Evolutionary conservation across 2,797 vertebrate species (phyloP).

Genomic region (Coregonus suidteri): DNA sequence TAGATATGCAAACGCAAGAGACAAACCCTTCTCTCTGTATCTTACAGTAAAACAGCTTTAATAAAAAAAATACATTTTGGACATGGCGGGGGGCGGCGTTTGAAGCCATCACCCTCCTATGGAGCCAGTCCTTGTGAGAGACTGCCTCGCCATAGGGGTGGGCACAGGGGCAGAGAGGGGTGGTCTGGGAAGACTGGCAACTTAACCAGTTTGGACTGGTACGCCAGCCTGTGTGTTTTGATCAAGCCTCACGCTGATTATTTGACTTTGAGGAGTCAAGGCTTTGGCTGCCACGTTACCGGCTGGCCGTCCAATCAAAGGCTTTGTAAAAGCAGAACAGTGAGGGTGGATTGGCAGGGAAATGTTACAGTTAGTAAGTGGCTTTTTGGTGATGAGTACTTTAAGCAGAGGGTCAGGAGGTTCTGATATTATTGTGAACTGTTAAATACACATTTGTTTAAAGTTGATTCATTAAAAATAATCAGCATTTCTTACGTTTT

Average conservation of each 20-base stretch:
- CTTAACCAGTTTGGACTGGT: constrained; percentile 53
- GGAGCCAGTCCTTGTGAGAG: constrained; percentile 56
- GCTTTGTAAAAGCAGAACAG: constrained; percentile 29
- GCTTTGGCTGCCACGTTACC: constrained; percentile 40
- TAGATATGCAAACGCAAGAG: constrained; percentile 53
- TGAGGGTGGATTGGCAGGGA: constrained; percentile 50
- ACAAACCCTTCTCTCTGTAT: constrained; percentile 60
- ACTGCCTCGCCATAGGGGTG: constrained; percentile 39
- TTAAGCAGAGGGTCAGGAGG: not conserved
- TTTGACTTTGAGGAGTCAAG: constrained; percentile 50
- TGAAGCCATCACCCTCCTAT: constrained; percentile 66
- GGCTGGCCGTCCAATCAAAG: constrained; percentile 46
- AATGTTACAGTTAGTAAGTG: constrained; percentile 37
- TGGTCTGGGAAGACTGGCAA: constrained; percentile 32
- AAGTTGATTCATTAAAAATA: not conserved
- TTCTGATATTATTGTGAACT: not conserved
- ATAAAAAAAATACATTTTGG: constrained; percentile 71
- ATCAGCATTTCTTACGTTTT: not conserved
- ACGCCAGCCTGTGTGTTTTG: constrained; percentile 37
- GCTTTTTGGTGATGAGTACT: constrained; percentile 25
- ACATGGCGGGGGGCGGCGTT: constrained; percentile 39
- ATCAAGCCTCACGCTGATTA: constrained; percentile 51
- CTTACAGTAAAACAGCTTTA: constrained; percentile 56
- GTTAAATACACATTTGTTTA: not conserved
- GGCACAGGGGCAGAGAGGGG: constrained; percentile 34